Evolutionary conservation across 2,888 invertebrate species (phyloP), one percentile per base, ranked within the genome.

Genomic region (Heliothis peltigera): DNA sequence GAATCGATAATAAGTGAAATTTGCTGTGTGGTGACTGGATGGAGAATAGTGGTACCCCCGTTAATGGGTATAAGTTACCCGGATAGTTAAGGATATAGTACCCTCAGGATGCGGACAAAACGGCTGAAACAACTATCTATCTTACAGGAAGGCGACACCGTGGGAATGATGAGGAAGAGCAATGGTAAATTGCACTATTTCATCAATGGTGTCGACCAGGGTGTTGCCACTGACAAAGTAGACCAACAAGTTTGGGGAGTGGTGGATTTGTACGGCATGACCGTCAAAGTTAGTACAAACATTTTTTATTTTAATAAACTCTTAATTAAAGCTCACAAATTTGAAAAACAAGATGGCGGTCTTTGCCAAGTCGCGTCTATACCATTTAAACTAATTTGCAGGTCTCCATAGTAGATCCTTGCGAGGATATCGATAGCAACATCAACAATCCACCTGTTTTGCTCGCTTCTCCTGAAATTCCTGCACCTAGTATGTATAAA

Each of bases 231-330:
- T 0, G 97, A 97, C 35, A 96, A 97, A 82, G 97, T 98, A 0
- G 97, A 98, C 0, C 92, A 96, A 32, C 96, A 97, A 47, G 96
- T 98, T 3, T 99, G 98, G 98, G 99, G 98, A 5, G 99, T 99
- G 28, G 97, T 99, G 42, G 99, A 99, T 93, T 95, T 99, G 2
- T 99, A 99, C 85, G 99, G 98, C 25, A 98, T 98, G 98, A 98
- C 98, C 21, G 98, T 98, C 19, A 93, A 92, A 87, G 94, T 93
- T 72, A 75, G 82, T 74, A 46, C 32, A 17, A 25, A 15, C 25
- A 17, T 17, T n/a, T 25, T 3, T 17, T 43, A 10, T 22, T n/a
- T 12, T 8, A 28, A 28, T 2, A 10, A 10, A 10, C 2, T 10
- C 25, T 25, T 25, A 0, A 6, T 25, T 25, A 25, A 25, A 25